Evolutionary conservation across 2,113 vertebrate genomes (phyloP), one percentile per base, ranked within the genome.

Genomic region (Gadus chalcogrammus): DNA sequence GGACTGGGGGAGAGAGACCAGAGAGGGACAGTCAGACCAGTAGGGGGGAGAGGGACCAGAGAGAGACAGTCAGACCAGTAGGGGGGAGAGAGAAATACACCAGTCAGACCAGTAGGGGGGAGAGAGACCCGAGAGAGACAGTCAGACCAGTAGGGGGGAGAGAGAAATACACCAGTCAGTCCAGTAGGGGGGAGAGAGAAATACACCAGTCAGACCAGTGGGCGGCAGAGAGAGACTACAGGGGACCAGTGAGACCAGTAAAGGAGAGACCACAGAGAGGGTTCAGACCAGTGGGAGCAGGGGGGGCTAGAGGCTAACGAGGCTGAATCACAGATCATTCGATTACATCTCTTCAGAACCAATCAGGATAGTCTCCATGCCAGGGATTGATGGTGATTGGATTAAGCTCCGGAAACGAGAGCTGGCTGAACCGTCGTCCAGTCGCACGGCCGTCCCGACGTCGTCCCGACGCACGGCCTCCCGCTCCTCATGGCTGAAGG

Each of bases 371-470:
- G 64, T 55, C 28, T 55, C 20, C 48, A 67, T 17, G 65, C 16
- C 1, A 5, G 27, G 13, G 24, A 24, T 24, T 24, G 24, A 24
- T 24, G 24, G 20, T 55, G 22, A 67, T 53, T n/a, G 8, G 52
- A 67, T 67, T 24, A 67, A 13, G 20, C 35, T 20, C 65, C 55
- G 48, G 22, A 55, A 67, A 55, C 65, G 16, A 27, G 20, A 53
- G 17, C 55, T 52, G 2, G 42, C 55, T n/a, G 55, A 58, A 58
- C 15, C n/a, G 13, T 17, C 3, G 15, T 17, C 1, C 55, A 3
- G 55, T 16, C n/a, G 13, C 15, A n/a, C n/a, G n/a, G n/a, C n/a
- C n/a, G n/a, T n/a, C n/a, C n/a, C n/a, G n/a, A n/a, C n/a, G n/a
- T n/a, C n/a, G n/a, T n/a, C n/a, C 9, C 17, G 1, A 58, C n/a